Evolutionary conservation across 2,797 vertebrate genomes (phyloP).

Genomic region (Emydoidea blandingii): DNA sequence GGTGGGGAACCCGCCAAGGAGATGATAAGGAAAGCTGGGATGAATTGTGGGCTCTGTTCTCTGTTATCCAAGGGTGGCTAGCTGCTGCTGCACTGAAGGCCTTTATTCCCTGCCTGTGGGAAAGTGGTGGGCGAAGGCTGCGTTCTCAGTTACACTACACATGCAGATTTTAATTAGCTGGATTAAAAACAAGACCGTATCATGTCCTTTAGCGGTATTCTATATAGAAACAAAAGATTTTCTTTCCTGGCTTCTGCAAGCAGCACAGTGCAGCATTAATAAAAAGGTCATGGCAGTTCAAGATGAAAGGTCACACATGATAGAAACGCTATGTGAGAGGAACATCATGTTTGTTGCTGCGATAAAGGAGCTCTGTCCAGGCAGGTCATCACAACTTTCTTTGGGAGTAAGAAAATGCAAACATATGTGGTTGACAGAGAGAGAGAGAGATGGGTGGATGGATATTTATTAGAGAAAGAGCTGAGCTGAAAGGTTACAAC

Average conservation of each 20-base stretch:
- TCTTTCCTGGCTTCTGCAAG: slow-evolving; percentile 74
- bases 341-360: slow-evolving; percentile 59
- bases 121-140: slow-evolving; percentile 90
- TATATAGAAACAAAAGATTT: slow-evolving; percentile 79
- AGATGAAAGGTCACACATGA: slow-evolving; percentile 78
- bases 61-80: slow-evolving; percentile 77
- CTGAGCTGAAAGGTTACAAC: not conserved
- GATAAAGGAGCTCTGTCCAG: slow-evolving; percentile 76
- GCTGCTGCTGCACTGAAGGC: slow-evolving; percentile 82
- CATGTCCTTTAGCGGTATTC: slow-evolving; percentile 74
- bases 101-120: slow-evolving; percentile 93
- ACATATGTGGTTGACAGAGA: slow-evolving; percentile 43
- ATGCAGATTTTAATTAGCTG: slow-evolving; percentile 93
- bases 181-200: slow-evolving; percentile 86
- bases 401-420: slow-evolving; percentile 59
- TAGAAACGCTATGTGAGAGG: slow-evolving; percentile 63
- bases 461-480: not conserved
- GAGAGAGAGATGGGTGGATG: not conserved
- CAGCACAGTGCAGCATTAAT: slow-evolving; percentile 70
- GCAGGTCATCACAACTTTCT: slow-evolving; percentile 45
- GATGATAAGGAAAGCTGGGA: slow-evolving; percentile 79
- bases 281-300: slow-evolving; percentile 74
- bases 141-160: slow-evolving; percentile 80
- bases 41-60: slow-evolving; percentile 95
- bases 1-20: slow-evolving; percentile 46